These are phyloP conservation scores for Paralichthys olivaceus DNA, from an alignment of 2,113 vertebrate species.

Conservation along the genomic window DNA sequence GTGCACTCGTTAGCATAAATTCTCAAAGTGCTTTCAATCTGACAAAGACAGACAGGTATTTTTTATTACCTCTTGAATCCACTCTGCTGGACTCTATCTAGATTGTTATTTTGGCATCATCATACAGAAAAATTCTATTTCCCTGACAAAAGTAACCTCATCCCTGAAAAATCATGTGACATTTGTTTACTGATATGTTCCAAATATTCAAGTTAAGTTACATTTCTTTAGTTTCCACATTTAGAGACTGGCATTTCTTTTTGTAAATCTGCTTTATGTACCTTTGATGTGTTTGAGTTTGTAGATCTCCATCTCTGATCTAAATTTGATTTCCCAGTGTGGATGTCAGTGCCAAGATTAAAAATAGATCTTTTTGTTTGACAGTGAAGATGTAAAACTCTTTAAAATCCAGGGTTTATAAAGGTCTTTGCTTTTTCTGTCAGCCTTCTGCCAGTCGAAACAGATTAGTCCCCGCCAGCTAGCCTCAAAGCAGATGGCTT, in stretches of 20 bases:
- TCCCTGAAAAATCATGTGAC: no score
- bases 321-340: constrained; percentile 7
- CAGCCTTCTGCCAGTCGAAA: constrained; percentile 58
- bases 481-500: constrained; percentile 72
- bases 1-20: no score
- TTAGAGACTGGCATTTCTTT: not conserved
- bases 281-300: constrained; percentile 10
- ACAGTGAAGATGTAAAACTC: constrained; percentile 15
- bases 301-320: not conserved
- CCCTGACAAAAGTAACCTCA: not conserved
- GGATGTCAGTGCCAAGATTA: constrained; percentile 1
- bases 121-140: not conserved
- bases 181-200: not conserved
- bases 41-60: no score
- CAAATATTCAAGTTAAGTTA: not conserved
- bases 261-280: not conserved
- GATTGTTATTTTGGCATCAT: not conserved
- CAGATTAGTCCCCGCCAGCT: constrained; percentile 59
- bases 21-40: no score
- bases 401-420: constrained; percentile 25
- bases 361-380: not conserved
- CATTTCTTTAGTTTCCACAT: not conserved
- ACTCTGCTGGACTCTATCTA: not conserved
- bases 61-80: no score
- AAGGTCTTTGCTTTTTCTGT: constrained; percentile 48